Evolutionary conservation across 64 coral and sea anemone species (phyloP).

Genomic region (Stylophora pistillata): DNA sequence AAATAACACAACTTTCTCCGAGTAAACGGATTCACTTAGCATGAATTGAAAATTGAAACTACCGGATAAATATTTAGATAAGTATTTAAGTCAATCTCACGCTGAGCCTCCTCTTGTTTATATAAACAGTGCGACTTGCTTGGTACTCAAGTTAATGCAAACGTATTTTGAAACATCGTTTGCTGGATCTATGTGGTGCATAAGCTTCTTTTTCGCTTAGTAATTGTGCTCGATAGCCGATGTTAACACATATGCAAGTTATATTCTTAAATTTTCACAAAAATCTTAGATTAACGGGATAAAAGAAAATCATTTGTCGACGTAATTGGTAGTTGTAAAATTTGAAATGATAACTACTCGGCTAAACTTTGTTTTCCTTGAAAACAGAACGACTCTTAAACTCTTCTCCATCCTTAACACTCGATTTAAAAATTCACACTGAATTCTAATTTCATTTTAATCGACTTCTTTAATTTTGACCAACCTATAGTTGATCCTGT

Average conservation of each 20-base stretch:
- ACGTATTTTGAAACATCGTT: no score
- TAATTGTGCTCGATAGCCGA: no score
- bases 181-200: no score
- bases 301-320: no score
- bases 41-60: not conserved
- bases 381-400: not conserved
- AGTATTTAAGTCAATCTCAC: not conserved
- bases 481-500: not conserved
- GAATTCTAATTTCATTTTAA: not conserved
- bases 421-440: not conserved
- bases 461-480: not conserved
- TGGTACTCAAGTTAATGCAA: not conserved
- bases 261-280: no score
- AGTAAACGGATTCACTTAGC: not conserved
- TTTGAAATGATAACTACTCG: no score
- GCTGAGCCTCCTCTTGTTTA: not conserved
- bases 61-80: constrained; percentile 16
- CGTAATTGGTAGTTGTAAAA: no score
- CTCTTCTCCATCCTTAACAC: not conserved
- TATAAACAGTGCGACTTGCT: not conserved
- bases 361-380: not conserved
- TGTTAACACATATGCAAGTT: no score
- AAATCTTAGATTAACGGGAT: no score
- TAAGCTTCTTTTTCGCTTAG: no score
- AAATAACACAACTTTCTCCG: not conserved